Evolutionary conservation across 30 jellyfish, hydroid and myxozoan species (phyloP), one percentile per base, ranked within the genome.

Genomic region (Rhopilema esculentum): DNA sequence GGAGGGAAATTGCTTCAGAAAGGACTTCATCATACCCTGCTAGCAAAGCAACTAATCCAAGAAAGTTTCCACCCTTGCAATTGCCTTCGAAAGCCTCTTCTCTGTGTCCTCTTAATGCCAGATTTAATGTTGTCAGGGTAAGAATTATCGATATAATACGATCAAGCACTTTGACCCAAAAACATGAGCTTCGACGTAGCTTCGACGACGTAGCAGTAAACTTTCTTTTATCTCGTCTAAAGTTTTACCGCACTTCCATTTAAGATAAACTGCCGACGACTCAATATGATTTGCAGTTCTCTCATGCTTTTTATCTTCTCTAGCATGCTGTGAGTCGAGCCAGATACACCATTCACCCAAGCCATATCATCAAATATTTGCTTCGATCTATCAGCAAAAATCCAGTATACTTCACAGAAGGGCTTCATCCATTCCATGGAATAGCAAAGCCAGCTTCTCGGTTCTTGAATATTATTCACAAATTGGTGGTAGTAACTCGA

Each of bases 1-100:
- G 87, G 23, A 84, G 87, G 68, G 84, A 0, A 52, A 71, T 48
- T 15, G 30, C 94, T 73, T 26, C 94, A 32, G 89, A 76, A 25
- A 75, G 89, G 9, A 65, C 65, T 51, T 86, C 86, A 63, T 30
- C 83, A 51, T 86, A 86, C 64, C 61, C 69, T 61, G 89, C 94
- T 30, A 86, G 53, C 71, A 86, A 62, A 0, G 89, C 66, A 33
- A 72, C 94, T 70, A 86, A 21, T 20, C 84, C 89, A 31, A 75
- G 74, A 75, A 84, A 70, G 70, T 84, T 84, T 20, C 93, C 93
- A 26, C 93, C 82, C 57, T 70, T 75, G 70, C 93, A 84, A 27
- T 26, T 29, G 33, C 76, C 49, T 20, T 84, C 93, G 18, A 20
- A 12, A 75, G 27, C 79, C 72, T 70, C 69, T 52, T 71, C 93